Percentiles rank a stretch among this genome's conserved stretches.
Evolutionary conservation across 2,797 vertebrate species (phyloP).

Genomic region (Paguma larvata): DNA sequence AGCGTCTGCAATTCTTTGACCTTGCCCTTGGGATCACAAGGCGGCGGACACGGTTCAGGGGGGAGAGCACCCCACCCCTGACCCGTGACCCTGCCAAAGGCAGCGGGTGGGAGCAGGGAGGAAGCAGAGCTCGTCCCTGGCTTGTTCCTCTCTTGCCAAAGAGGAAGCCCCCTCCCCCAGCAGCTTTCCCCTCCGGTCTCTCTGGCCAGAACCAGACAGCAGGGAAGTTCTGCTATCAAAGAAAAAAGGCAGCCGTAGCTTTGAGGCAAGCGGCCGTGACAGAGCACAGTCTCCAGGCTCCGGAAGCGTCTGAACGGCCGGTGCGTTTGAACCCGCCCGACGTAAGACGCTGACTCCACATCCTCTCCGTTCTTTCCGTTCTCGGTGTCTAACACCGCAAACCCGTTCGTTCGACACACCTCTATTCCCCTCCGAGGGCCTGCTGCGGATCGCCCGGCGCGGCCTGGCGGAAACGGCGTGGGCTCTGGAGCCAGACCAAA

Average conservation of each 20-base stretch:
- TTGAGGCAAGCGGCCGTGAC: neutral
- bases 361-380: neutral
- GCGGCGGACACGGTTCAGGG: neutral
- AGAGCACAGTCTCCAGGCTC: accelerated
- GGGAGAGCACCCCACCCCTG: accelerated
- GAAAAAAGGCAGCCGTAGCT: neutral
- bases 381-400: neutral
- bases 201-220: neutral
- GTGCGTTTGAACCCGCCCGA: neutral
- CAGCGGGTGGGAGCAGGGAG: accelerated
- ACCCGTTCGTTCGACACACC: accelerated
- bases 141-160: neutral
- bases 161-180: neutral
- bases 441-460: accelerated
- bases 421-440: neutral
- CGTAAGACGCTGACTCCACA: accelerated
- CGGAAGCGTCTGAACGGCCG: neutral
- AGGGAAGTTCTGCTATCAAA: neutral
- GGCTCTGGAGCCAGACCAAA: neutral
- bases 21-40: neutral
- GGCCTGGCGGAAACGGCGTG: accelerated
- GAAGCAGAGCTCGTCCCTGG: neutral
- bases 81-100: accelerated
- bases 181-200: neutral
- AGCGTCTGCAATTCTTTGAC: neutral